phyloP scores from a whole-genome alignment of 2,888 invertebrate genomes.

The Eudasyphora cyanicolor region DNA sequence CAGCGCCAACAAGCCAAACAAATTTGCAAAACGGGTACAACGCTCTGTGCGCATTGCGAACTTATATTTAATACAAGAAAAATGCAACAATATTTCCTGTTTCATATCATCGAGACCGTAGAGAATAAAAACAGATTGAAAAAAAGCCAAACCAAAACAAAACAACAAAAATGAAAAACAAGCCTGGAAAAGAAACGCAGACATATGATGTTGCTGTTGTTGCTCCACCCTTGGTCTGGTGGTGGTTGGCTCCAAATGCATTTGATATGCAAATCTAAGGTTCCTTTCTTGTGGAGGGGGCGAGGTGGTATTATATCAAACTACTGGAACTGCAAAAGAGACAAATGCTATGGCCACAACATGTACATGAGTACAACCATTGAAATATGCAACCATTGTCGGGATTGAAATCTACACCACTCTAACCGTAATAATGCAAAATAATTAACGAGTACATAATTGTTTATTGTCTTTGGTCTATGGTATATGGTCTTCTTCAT shows the following conservation, averaged over 20 bases:
- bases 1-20: constrained; percentile 33
- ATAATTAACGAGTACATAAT: too few species aligned
- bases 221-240: not conserved
- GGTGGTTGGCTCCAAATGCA: not conserved
- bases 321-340: too few species aligned
- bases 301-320: too few species aligned
- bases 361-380: too few species aligned
- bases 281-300: not conserved
- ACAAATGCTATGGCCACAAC: too few species aligned
- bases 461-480: too few species aligned
- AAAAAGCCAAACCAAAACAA: constrained; percentile 16
- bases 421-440: too few species aligned
- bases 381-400: too few species aligned
- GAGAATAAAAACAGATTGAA: constrained; percentile 31
- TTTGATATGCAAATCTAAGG: constrained; percentile 19
- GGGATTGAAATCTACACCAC: too few species aligned
- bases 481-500: too few species aligned
- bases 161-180: not conserved
- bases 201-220: too few species aligned
- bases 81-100: constrained; percentile 61
- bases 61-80: constrained; percentile 32
- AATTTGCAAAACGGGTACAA: constrained; percentile 11
- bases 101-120: constrained; percentile 55
- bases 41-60: not conserved
- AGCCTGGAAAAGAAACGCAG: too few species aligned